These are phyloP conservation scores for Nasonia oneida DNA, from an alignment of 2,888 invertebrate genomes.

Conservation along the genomic window DNA sequence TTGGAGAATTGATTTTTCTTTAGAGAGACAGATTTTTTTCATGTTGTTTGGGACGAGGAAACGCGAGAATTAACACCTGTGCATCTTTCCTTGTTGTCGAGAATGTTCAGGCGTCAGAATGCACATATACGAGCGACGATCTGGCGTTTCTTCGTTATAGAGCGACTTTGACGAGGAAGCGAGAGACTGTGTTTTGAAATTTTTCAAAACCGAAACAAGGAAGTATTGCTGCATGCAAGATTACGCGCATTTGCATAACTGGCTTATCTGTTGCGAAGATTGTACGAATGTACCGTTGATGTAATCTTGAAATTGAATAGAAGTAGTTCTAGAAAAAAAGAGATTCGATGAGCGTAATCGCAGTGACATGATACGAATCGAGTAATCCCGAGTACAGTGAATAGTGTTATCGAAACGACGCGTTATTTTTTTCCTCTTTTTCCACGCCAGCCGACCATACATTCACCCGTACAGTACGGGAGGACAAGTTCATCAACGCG, in stretches of 20 bases:
- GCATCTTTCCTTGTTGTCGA: not conserved
- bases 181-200: not conserved
- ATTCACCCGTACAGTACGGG: not conserved
- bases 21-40: not conserved
- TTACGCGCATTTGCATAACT: not conserved
- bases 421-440: not conserved
- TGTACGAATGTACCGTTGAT: no score
- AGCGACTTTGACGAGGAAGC: not conserved
- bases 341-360: not conserved
- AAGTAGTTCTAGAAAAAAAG: not conserved
- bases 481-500: slow-evolving; percentile 1
- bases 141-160: not conserved
- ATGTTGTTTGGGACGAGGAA: not conserved
- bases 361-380: no score
- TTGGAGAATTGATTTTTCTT: no score
- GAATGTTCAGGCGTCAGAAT: not conserved
- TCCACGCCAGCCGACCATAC: not conserved
- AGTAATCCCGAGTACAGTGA: not conserved
- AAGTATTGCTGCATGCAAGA: not conserved
- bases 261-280: no score
- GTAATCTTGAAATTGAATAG: no score
- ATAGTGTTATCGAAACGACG: not conserved
- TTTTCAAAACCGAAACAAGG: not conserved
- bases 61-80: not conserved
- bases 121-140: not conserved